Percentiles rank a stretch among this genome's conserved stretches.
phyloP scores from a whole-genome alignment of 2,797 vertebrate species.

The Brachyrhaphis roseni region DNA sequence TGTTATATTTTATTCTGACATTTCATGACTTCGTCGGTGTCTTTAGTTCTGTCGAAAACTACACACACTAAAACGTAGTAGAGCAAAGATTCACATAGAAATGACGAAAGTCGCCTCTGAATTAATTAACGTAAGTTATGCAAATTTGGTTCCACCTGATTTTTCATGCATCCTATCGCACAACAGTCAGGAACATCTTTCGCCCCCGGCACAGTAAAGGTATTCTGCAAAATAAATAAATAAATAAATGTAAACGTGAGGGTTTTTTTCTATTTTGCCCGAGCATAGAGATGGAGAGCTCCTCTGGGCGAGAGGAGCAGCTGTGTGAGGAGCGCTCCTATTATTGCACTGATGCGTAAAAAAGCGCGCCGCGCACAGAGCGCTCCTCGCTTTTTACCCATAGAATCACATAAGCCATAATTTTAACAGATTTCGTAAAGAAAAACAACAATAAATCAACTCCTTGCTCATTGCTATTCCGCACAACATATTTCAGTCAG shows the following conservation, averaged over 20 bases:
- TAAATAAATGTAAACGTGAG: conserved; percentile 19
- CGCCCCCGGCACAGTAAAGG: conserved; percentile 9
- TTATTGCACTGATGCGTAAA: conserved; percentile 73
- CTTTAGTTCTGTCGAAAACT: neutral
- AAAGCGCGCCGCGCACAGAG: conserved; percentile 60
- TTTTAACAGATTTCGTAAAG: neutral
- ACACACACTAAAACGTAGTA: neutral
- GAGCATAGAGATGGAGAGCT: conserved; percentile 43
- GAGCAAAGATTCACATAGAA: neutral
- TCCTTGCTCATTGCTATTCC: conserved; percentile 20
- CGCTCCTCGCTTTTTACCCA: conserved; percentile 36
- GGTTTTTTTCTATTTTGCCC: conserved; percentile 9
- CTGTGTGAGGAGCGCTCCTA: conserved; percentile 62
- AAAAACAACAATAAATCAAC: neutral
- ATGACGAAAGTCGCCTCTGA: conserved; percentile 1
- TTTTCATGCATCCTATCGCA: conserved; percentile 29
- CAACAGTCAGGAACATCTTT: conserved; percentile 18
- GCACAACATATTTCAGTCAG: conserved; percentile 29
- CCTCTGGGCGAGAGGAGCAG: conserved; percentile 73
- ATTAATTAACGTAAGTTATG: neutral
- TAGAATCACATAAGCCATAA: conserved; percentile 8
- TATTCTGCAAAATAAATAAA: neutral
- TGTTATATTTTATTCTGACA: neutral
- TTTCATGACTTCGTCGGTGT: neutral
- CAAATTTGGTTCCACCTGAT: conserved; percentile 7